These are phyloP conservation scores for Pseudomyrmex dendroicus DNA, from an alignment of 1,140 invertebrate genomes.

Conservation along the genomic window DNA sequence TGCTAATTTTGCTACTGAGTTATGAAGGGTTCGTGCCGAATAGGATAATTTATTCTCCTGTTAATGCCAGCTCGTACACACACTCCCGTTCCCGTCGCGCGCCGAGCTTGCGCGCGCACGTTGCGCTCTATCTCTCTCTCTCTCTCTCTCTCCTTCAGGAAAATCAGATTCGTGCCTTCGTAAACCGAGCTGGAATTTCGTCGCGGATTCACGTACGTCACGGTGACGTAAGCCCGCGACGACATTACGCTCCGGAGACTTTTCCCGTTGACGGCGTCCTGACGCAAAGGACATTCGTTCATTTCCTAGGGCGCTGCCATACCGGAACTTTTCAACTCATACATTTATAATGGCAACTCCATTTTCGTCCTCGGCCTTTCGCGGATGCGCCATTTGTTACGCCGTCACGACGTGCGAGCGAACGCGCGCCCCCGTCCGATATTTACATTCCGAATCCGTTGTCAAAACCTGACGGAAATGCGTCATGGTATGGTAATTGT, in stretches of 20 bases:
- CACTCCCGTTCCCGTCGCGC: conserved; percentile 2
- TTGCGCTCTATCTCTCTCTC: not conserved
- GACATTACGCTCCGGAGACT: conserved; percentile 21
- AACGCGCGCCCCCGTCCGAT: conserved; percentile 16
- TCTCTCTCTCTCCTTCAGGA: conserved; percentile 11
- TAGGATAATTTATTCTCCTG: conserved; percentile 78
- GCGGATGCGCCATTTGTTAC: conserved; percentile 52
- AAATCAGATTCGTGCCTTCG: conserved; percentile 65
- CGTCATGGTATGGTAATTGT: conserved; percentile 2
- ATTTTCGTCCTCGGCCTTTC: conserved; percentile 32
- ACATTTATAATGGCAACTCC: conserved; percentile 59
- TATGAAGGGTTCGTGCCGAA: conserved; percentile 78
- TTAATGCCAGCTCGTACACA: conserved; percentile 75
- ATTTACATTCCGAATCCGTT: conserved; percentile 20
- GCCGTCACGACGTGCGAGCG: conserved; percentile 30
- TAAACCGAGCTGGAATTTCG: conserved; percentile 55
- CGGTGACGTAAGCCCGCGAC: conserved; percentile 34
- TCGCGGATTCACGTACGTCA: conserved; percentile 45
- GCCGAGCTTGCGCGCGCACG: conserved; percentile 50
- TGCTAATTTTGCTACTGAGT: conserved; percentile 77
- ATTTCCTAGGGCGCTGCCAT: conserved; percentile 38
- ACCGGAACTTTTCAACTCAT: conserved; percentile 51
- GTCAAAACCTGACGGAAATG: conserved; percentile 25
- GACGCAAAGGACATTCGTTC: conserved; percentile 55
- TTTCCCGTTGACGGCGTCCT: conserved; percentile 38